Evolutionary conservation across 2,797 vertebrate species (phyloP), one percentile per base, ranked within the genome.

Genomic region (Malurus splendens): DNA sequence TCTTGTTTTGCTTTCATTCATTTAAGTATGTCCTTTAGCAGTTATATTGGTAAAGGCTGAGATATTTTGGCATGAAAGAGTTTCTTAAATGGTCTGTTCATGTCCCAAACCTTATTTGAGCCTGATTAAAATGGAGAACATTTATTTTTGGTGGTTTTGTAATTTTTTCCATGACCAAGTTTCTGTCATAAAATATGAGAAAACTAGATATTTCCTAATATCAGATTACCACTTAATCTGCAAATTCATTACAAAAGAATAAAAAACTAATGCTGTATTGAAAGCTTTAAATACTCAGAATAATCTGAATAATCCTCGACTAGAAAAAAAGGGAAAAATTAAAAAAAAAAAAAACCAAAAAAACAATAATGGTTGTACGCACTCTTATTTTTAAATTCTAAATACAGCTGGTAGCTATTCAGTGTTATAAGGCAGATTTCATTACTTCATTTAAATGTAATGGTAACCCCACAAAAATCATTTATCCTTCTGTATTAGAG

Each of bases 1-100:
- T 94, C 60, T 77, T 78, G 33, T 51, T 95, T 95, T 92, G 41
- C 71, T 95, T 94, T 90, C 79, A 62, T 85, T 95, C 71, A 87
- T 91, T 94, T 73, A 83, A 54, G 25, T 71, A 83, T 83, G 89
- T 93, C 86, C 78, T 91, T 87, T 87, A 92, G 51, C 70, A 86
- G 14, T 64, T 67, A 76, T 32, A 45, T 55, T 45, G 12, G 57
- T 87, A 93, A 75, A 90, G 27, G 28, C 50, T 94, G 90, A 82
- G 56, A 41, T 57, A 78, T 76, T 61, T 83, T 90, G 60, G 8
- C 51, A 75, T 76, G 42, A 83, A 74, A 82, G 5, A 50, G 47
- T 82, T 82, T 74, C 39, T 56, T 68, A 42, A 66, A 81, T 51
- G 9, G n/a, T 57, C 8, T 57, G 15, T 57, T 61, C 42, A 13